Evolutionary conservation across 2,797 vertebrate genomes (phyloP).

Genomic region (Peromyscus attwateri): DNA sequence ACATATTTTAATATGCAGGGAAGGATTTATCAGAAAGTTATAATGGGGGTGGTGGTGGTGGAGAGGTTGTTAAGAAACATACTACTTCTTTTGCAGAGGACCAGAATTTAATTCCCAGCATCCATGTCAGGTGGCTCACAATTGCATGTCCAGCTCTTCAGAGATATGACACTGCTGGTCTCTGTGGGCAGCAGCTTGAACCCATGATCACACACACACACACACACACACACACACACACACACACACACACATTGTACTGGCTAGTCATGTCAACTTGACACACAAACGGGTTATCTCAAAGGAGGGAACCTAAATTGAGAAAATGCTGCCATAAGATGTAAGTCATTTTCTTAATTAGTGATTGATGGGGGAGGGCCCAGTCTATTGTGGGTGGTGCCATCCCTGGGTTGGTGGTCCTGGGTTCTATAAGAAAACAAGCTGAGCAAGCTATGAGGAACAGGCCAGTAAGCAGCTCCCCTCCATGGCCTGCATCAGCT

Average conservation of each 20-base stretch:
- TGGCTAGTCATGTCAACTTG: background rate
- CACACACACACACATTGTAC: too few species aligned
- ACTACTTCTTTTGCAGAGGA: background rate
- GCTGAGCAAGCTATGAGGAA: background rate
- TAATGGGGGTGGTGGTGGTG: too few species aligned
- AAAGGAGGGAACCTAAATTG: background rate
- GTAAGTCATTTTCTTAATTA: background rate
- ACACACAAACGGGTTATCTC: background rate
- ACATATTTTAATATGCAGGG: background rate
- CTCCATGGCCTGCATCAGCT: background rate
- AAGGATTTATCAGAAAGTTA: background rate
- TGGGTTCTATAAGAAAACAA: background rate
- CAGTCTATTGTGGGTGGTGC: background rate
- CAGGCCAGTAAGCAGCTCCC: background rate
- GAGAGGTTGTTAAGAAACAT: background rate
- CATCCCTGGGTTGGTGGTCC: background rate
- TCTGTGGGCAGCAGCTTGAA: background rate
- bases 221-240: too few species aligned
- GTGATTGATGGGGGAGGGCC: background rate
- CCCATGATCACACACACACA: background rate
- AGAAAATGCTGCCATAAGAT: background rate
- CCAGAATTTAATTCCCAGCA: background rate
- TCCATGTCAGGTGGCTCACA: background rate
- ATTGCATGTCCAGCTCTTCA: background rate
- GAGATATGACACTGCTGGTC: background rate